Base-by-base conservation (phyloP, 92 coral and sea anemone species). In the Siderastrea radians region DNA sequence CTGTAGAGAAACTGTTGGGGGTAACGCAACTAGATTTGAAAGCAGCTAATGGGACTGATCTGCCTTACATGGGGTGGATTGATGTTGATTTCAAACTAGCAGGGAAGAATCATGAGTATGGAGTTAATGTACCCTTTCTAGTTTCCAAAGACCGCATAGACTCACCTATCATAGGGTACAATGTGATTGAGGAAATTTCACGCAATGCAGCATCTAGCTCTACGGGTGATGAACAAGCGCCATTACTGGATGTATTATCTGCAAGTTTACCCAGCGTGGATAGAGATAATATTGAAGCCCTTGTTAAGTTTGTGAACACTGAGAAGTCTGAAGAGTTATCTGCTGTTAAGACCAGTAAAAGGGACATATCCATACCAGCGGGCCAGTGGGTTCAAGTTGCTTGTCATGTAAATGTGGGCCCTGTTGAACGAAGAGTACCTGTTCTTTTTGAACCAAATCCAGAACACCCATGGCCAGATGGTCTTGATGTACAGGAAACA, bases 391-490 rank as follows among this genome's bases (percentile, higher is more conserved):
- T n/a, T 5, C 12, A 68, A n/a, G 80, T 93, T 55, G 9, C 90
- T 2, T 93, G 94, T 49, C 96, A 91, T 64, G 94, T 92, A 47
- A 84, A 79, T 79, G 51, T 92, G 2, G 94, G 94, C 8, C 84
- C 55, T 70, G 83, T 15, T 81, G 86, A 55, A 65, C n/a, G 68
- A 38, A 74, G 77, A 13, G 74, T 89, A 51, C 93, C 96, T 3
- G 98, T 84, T 63, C 52, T 93, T 61, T 88, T 95, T 68, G 94
- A 93, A 80, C 92, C 88, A 79, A 94, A 93, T 19, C 75, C 81
- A 13, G 85, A 89, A 5, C 79, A 65, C 19, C 73, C 88, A 9
- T 61, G 92, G 77, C 84, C 96, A 52, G 79, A 80, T 60, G 93
- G 94, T 16, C 78, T 88, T 67, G 89, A 88, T n/a, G n/a, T n/a